Evolutionary conservation across 2,797 vertebrate species (phyloP).

Genomic region (Megaceryle alcyon): DNA sequence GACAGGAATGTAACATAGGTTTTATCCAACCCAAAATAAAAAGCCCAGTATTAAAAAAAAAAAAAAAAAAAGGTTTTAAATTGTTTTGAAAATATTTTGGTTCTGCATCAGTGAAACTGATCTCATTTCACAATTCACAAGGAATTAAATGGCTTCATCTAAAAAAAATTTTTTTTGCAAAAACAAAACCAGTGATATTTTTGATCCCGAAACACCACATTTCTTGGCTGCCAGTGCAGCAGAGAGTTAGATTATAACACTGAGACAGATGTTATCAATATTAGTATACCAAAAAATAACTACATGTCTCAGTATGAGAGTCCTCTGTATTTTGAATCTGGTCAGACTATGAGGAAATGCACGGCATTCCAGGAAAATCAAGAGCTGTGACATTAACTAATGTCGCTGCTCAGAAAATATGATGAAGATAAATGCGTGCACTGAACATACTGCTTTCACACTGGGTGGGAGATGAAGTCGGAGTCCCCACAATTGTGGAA

Average conservation of each 20-base stretch:
- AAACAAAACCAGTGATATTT: conserved; percentile 14
- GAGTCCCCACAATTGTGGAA: neutral
- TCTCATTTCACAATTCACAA: conserved; percentile 2
- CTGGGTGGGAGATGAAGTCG: neutral
- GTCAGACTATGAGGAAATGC: neutral
- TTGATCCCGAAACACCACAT: neutral
- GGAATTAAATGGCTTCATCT: conserved; percentile 15
- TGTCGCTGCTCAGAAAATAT: neutral
- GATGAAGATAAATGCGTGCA: neutral
- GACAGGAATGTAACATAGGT: neutral
- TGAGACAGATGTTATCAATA: conserved; percentile 59
- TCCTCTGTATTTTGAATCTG: neutral
- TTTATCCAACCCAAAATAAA: neutral
- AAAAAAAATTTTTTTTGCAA: neutral
- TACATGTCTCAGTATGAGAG: neutral
- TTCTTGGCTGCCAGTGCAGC: conserved; percentile 44
- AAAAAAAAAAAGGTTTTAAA: neutral
- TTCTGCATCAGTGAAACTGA: conserved; percentile 38
- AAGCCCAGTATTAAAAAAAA: neutral
- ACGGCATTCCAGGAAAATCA: neutral
- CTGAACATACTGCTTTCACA: neutral
- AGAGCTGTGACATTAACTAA: neutral
- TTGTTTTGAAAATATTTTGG: conserved; percentile 5
- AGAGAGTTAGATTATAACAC: conserved; percentile 10
- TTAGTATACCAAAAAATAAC: conserved; percentile 11